These are phyloP conservation scores for Edolisoma coerulescens DNA, from an alignment of 2,113 vertebrate genomes.

Conservation along the genomic window DNA sequence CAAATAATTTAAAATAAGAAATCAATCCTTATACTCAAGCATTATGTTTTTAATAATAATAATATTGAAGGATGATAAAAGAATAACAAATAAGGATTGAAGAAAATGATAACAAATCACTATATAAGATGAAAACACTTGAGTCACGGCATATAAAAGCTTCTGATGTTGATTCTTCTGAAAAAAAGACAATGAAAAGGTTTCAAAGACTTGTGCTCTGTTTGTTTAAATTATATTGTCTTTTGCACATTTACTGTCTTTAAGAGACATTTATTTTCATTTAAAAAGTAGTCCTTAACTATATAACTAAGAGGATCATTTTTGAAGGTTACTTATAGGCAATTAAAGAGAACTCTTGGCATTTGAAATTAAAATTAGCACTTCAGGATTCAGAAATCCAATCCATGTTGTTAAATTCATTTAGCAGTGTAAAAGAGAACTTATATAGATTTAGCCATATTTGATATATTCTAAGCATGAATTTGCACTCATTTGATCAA, in stretches of 20 bases:
- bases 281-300: background rate
- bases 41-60: background rate
- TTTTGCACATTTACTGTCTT: background rate
- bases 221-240: background rate
- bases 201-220: background rate
- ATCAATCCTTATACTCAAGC: background rate
- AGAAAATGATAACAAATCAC: background rate
- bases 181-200: accelerated
- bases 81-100: background rate
- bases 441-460: background rate
- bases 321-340: background rate
- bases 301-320: background rate
- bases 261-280: background rate
- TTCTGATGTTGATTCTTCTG: background rate
- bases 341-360: background rate
- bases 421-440: background rate
- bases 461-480: background rate
- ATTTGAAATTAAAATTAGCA: background rate
- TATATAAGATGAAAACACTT: background rate
- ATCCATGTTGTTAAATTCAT: background rate
- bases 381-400: background rate
- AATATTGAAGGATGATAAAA: background rate
- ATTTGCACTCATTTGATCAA: background rate
- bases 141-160: background rate
- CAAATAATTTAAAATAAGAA: background rate